Percentiles rank a stretch among this genome's conserved stretches.
Evolutionary conservation across 2,797 vertebrate species (phyloP).

Genomic region (Mus caroli): DNA sequence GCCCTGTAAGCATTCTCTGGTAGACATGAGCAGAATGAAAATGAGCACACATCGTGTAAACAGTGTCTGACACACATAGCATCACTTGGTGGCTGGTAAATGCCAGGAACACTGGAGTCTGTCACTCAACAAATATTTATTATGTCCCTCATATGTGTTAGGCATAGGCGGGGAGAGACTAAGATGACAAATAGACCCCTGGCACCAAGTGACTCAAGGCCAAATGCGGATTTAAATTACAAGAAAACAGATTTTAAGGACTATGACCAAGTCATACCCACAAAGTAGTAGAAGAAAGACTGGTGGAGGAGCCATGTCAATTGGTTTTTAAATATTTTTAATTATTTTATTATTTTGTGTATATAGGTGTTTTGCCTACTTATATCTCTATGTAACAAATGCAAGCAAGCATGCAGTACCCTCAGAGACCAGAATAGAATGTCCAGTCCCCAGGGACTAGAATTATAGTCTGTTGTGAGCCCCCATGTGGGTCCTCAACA

Average conservation of each 20-base stretch:
- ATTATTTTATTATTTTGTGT: neutral
- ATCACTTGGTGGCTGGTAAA: slow-evolving; percentile 1
- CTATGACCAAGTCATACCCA: neutral
- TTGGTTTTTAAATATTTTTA: neutral
- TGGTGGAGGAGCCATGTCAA: neutral
- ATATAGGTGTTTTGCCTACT: neutral
- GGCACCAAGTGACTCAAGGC: neutral
- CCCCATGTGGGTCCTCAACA: neutral
- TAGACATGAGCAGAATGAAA: neutral
- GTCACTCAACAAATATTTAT: slow-evolving; percentile 30
- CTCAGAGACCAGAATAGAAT: neutral
- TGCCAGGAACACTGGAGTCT: neutral
- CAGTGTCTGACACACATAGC: neutral
- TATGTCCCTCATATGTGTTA: neutral
- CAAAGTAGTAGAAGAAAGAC: neutral
- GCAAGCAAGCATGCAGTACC: neutral
- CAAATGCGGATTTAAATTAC: neutral
- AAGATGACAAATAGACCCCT: neutral
- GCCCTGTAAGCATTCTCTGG: slow-evolving; percentile 9
- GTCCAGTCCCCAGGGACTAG: neutral
- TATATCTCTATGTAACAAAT: neutral
- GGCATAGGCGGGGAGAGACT: slow-evolving; percentile 1
- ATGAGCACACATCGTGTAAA: neutral
- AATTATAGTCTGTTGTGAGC: neutral
- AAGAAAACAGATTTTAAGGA: neutral